Conservation (phyloP, 2,797 vertebrate genomes). For the Distichodus sexfasciatus region DNA sequence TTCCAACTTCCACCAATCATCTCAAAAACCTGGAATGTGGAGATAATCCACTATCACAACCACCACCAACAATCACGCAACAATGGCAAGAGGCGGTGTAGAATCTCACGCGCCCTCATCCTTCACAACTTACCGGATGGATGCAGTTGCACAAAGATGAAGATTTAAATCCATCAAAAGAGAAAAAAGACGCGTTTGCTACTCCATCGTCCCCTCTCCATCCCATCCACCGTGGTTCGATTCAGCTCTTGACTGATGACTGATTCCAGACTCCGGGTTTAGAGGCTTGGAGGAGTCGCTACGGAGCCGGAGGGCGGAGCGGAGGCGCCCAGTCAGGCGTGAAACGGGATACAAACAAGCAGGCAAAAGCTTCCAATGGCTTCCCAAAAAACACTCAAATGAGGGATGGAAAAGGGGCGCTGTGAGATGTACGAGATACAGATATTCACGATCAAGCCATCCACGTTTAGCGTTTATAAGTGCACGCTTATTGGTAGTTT, state of each 20-base stretch:
- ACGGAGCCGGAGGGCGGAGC: conserved; percentile 62
- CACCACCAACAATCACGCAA: too few relatives aligned
- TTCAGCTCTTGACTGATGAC: conserved; percentile 42
- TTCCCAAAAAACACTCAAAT: background rate
- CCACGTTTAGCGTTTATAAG: too few relatives aligned
- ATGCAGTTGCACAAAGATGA: conserved; percentile 49
- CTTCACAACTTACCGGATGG: conserved; percentile 67
- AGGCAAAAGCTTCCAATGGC: background rate
- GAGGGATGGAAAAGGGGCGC: background rate
- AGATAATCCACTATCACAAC: too few relatives aligned
- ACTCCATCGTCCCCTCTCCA: conserved; percentile 44
- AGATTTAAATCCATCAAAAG: conserved; percentile 64
- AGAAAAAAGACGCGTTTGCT: conserved; percentile 38
- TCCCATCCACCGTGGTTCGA: conserved; percentile 30
- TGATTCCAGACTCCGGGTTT: conserved; percentile 47
- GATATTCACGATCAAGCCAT: too few relatives aligned
- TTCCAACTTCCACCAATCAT: too few relatives aligned
- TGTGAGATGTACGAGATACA: too few relatives aligned
- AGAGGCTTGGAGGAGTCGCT: conserved; percentile 54
- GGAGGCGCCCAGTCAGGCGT: conserved; percentile 60
- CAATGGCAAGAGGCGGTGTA: too few relatives aligned
- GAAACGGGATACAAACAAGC: conserved; percentile 16
- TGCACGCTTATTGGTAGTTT: too few relatives aligned
- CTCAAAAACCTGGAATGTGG: too few relatives aligned
- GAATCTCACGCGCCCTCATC: conserved; percentile 27